Percentiles rank a stretch among this genome's conserved stretches.
These are phyloP conservation scores for Itoplectis maculator DNA, from an alignment of 2,888 invertebrate species.

Conservation along the genomic window DNA sequence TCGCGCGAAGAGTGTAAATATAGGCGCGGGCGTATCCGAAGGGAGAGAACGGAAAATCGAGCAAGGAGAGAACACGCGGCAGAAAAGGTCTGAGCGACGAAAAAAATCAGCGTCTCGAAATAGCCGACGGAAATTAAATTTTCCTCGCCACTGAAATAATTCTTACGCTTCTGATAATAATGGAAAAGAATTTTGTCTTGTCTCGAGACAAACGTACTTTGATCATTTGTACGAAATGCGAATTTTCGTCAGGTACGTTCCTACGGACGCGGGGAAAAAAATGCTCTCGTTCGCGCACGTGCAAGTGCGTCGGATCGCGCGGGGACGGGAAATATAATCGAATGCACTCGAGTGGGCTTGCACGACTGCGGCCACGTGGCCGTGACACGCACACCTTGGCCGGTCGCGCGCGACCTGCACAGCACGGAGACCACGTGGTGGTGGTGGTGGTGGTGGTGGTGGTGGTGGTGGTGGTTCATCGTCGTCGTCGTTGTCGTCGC, in stretches of 20 bases:
- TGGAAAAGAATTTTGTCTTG: no score
- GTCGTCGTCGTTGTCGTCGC: conserved; percentile 39
- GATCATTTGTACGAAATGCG: no score
- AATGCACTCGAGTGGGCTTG: conserved; percentile 9
- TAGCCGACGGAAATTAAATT: not conserved
- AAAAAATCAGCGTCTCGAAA: conserved; percentile 59
- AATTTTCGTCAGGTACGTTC: no score
- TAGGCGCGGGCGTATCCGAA: conserved; percentile 60
- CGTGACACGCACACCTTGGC: conserved; percentile 74
- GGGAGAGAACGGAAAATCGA: conserved; percentile 24
- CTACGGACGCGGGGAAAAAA: not conserved
- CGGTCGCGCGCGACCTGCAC: conserved; percentile 52
- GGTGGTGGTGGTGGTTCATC: conserved; percentile 3
- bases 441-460: not conserved
- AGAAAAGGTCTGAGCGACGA: conserved; percentile 11
- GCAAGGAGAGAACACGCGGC: not conserved
- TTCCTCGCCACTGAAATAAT: not conserved
- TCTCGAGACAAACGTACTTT: no score
- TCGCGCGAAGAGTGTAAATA: conserved; percentile 67
- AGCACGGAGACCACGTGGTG: conserved; percentile 39
- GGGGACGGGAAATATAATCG: not conserved
- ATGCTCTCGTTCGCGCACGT: not conserved
- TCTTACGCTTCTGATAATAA: no score
- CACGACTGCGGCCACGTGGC: conserved; percentile 72
- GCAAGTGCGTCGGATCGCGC: not conserved